A percentile compares a stretch with the other conserved stretches of the same genome.
phyloP scores from a whole-genome alignment of 1,140 invertebrate species.

The Solen grandis region DNA sequence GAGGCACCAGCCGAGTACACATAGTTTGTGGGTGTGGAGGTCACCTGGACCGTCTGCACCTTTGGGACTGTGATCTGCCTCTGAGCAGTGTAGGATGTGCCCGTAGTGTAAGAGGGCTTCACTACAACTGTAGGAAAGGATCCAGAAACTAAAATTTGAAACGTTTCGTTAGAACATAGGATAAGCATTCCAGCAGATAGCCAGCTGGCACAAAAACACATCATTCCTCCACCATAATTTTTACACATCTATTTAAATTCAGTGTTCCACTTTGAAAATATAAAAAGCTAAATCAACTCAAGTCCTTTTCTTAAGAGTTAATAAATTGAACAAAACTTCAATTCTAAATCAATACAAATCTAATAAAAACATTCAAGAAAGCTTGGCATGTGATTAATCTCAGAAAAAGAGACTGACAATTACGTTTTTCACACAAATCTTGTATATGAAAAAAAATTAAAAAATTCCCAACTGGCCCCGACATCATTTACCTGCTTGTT shows the following conservation, averaged over 20 bases:
- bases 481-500: conserved; percentile 83
- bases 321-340: too few species aligned
- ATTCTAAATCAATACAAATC: not conserved
- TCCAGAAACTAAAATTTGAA: not conserved
- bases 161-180: not conserved
- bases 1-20: conserved; percentile 69
- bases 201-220: not conserved
- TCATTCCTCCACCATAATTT: not conserved
- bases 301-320: too few species aligned
- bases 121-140: conserved; percentile 70
- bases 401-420: too few species aligned
- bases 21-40: conserved; percentile 70
- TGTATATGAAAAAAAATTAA: too few species aligned
- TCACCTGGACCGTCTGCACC: conserved; percentile 76
- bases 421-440: too few species aligned
- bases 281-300: too few species aligned
- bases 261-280: too few species aligned
- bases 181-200: not conserved
- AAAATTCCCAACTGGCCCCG: too few species aligned
- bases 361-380: not conserved
- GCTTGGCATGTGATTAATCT: not conserved
- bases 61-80: conserved; percentile 69
- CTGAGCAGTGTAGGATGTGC: conserved; percentile 80
- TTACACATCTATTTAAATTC: too few species aligned
- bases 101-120: conserved; percentile 81